Conservation (phyloP, 2,797 vertebrate genomes). For the Falco rusticolus region DNA sequence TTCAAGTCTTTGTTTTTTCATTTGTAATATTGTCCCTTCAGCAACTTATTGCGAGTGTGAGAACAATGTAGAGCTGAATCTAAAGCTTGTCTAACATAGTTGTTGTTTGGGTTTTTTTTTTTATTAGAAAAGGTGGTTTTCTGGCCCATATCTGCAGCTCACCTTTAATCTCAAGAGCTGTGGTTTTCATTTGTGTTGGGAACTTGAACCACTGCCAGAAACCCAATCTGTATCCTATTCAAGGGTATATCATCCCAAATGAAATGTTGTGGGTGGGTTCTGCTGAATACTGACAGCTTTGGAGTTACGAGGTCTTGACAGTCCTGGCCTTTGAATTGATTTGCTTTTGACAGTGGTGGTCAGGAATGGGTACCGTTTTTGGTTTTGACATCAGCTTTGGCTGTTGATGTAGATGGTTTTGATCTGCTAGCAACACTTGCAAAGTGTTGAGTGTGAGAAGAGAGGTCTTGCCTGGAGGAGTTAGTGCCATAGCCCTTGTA, state of each 20-base stretch:
- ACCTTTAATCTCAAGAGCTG: background rate
- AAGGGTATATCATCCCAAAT: background rate
- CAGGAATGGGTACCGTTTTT: background rate
- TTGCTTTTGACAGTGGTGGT: background rate
- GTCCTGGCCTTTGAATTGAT: background rate
- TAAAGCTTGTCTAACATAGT: background rate
- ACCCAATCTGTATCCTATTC: accelerated
- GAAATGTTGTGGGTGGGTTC: background rate
- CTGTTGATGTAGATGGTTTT: background rate
- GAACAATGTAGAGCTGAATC: background rate
- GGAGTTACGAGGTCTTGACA: background rate
- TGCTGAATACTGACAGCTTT: background rate
- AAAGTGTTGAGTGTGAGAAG: background rate
- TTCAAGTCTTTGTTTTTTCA: background rate
- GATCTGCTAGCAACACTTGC: background rate
- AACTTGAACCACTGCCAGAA: background rate
- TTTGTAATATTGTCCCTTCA: background rate
- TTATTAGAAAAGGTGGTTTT: background rate
- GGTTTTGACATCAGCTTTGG: background rate
- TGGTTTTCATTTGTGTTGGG: background rate
- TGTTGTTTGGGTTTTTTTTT: background rate
- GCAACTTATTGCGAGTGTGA: accelerated
- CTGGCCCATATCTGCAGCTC: background rate
- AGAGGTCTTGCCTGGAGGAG: background rate
- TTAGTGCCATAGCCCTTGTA: background rate